A percentile compares a stretch with the other conserved stretches of the same genome.
Conservation (phyloP, 2,888 invertebrate genomes). For the Tanypteryx hageni region DNA sequence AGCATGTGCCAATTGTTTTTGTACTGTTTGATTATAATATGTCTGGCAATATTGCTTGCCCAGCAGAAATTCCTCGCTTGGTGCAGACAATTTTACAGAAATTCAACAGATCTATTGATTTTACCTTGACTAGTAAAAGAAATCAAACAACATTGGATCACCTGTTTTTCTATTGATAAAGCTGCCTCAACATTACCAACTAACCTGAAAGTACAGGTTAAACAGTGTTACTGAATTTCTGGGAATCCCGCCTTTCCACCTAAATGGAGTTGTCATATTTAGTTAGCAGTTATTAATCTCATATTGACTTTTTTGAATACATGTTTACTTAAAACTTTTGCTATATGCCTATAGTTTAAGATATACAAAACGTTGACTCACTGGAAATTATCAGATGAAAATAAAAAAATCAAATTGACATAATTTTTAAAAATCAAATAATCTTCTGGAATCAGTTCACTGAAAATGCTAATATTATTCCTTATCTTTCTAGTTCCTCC, state of each 20-base stretch:
- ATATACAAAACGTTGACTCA: background rate
- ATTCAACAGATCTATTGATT: background rate
- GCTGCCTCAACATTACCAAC: background rate
- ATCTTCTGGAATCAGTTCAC: no score
- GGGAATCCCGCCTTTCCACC: background rate
- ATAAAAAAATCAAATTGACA: background rate
- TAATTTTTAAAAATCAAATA: background rate
- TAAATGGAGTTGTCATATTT: background rate
- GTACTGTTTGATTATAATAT: no score
- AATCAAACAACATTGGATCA: background rate
- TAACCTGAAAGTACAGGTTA: background rate
- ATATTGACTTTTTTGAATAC: background rate
- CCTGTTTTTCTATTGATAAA: background rate
- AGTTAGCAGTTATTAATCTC: background rate
- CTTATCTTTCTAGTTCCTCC: background rate
- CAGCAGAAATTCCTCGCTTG: background rate
- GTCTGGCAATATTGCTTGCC: background rate
- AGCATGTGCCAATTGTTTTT: no score
- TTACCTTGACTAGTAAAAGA: background rate
- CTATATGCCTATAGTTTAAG: background rate
- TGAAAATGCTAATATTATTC: no score
- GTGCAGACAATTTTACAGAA: background rate
- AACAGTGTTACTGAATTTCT: background rate
- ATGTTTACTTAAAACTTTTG: background rate
- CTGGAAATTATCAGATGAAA: background rate